Conservation (phyloP, 2,797 vertebrate species). For the Rhinogobio ventralis region DNA sequence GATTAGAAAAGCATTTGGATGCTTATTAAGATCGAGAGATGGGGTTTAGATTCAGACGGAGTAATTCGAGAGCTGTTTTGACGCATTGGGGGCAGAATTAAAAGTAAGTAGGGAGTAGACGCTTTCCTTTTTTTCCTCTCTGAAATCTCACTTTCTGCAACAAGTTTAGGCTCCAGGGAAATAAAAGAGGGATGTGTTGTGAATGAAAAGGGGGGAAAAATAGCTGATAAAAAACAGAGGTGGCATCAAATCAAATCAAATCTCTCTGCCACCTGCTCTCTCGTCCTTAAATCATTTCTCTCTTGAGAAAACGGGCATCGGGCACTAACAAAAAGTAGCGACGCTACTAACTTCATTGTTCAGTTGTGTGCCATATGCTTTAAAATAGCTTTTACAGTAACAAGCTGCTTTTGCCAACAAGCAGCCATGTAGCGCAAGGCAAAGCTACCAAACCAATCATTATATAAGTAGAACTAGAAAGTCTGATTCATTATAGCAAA, state of each 20-base stretch:
- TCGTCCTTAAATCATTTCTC: conserved; percentile 26
- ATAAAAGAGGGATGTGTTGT: conserved; percentile 37
- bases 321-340: conserved; percentile 11
- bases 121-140: neutral
- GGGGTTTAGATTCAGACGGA: conserved; percentile 39
- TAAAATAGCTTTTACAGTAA: conserved; percentile 1
- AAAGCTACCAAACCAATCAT: neutral
- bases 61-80: conserved; percentile 45
- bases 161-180: conserved; percentile 42
- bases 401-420: neutral
- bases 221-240: conserved; percentile 32
- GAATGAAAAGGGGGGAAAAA: conserved; percentile 38
- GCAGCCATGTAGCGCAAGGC: neutral
- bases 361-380: conserved; percentile 1
- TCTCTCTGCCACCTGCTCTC: conserved; percentile 31
- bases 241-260: conserved; percentile 55
- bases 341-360: neutral
- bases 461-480: neutral
- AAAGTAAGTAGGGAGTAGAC: conserved; percentile 19
- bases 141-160: conserved; percentile 41
- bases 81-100: conserved; percentile 49
- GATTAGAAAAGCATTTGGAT: conserved; percentile 53
- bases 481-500: neutral
- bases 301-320: neutral
- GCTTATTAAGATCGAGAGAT: conserved; percentile 52